Percentiles rank a stretch among this genome's conserved stretches.
phyloP scores from a whole-genome alignment of 1,140 invertebrate species.

The Cataglyphis hispanica region DNA sequence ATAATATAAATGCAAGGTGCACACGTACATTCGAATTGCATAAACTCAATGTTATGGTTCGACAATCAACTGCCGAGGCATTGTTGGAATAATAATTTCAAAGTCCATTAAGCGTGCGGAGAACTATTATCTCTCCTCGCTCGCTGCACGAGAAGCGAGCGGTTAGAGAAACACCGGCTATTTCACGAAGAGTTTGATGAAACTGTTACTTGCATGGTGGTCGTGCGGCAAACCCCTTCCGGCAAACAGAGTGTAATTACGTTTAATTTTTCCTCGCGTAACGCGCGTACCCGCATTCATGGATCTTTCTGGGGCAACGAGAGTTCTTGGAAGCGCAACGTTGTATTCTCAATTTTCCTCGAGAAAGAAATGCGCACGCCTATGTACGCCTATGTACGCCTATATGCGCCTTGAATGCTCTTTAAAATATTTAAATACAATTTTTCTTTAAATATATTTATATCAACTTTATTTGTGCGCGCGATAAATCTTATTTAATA shows the following conservation, averaged over 20 bases:
- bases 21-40: not conserved
- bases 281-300: conserved; percentile 20
- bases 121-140: not conserved
- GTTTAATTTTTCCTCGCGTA: conserved; percentile 50
- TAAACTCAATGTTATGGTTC: not conserved
- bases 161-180: not conserved
- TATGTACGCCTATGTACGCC: no score
- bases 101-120: not conserved
- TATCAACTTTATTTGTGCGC: not conserved
- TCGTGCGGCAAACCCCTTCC: not conserved
- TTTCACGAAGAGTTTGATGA: conserved; percentile 45
- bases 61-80: not conserved
- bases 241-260: conserved; percentile 54
- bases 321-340: conserved; percentile 16
- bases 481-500: conserved; percentile 1
- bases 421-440: not conserved
- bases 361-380: not conserved
- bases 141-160: not conserved
- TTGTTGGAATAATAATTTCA: conserved; percentile 22
- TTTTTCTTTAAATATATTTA: not conserved
- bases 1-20: not conserved
- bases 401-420: no score
- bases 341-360: not conserved
- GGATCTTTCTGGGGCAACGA: conserved; percentile 29
- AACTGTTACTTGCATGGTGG: conserved; percentile 18